phyloP scores from a whole-genome alignment of 2,113 vertebrate species.

The Tautogolabrus adspersus region DNA sequence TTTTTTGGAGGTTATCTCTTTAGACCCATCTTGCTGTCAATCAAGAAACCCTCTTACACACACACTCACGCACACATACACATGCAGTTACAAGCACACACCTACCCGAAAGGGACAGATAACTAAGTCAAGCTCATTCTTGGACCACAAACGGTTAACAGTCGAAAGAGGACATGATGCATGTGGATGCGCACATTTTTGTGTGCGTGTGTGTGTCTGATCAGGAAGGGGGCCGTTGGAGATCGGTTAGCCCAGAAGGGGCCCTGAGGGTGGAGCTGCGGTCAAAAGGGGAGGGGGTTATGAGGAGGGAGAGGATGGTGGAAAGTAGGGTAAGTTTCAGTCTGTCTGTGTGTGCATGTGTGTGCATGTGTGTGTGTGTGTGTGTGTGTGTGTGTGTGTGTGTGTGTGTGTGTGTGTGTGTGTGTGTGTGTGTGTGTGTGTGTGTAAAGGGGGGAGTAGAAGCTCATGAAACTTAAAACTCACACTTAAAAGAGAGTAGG shows the following conservation, averaged over 20 bases:
- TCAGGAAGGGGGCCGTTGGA: slow-evolving; percentile 86
- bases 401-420: slow-evolving; percentile 14
- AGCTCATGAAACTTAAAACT: slow-evolving; percentile 59
- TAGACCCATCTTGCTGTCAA: slow-evolving; percentile 55
- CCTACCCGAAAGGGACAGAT: slow-evolving; percentile 81
- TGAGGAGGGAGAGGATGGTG: slow-evolving; percentile 37
- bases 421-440: slow-evolving; percentile 8
- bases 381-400: too few relatives aligned
- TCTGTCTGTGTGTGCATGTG: slow-evolving; percentile 24
- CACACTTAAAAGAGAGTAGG: slow-evolving; percentile 21
- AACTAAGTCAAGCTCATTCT: slow-evolving; percentile 69
- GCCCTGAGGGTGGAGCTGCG: slow-evolving; percentile 76
- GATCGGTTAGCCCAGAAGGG: slow-evolving; percentile 83
- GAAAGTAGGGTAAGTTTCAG: slow-evolving; percentile 69
- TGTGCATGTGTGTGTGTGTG: slow-evolving; percentile 11
- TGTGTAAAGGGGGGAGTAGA: background rate
- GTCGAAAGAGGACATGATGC: slow-evolving; percentile 75
- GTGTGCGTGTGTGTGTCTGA: slow-evolving; percentile 66
- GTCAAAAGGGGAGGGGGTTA: slow-evolving; percentile 61
- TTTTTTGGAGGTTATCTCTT: slow-evolving; percentile 60
- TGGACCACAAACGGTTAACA: slow-evolving; percentile 85
- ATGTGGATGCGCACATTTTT: slow-evolving; percentile 64
- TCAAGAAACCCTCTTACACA: slow-evolving; percentile 53
- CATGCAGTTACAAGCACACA: slow-evolving; percentile 46
- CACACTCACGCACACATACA: slow-evolving; percentile 21